Percentiles rank a stretch among this genome's conserved stretches.
Evolutionary conservation across 1,140 invertebrate species (phyloP).

Genomic region (Chrysoperla carnea): DNA sequence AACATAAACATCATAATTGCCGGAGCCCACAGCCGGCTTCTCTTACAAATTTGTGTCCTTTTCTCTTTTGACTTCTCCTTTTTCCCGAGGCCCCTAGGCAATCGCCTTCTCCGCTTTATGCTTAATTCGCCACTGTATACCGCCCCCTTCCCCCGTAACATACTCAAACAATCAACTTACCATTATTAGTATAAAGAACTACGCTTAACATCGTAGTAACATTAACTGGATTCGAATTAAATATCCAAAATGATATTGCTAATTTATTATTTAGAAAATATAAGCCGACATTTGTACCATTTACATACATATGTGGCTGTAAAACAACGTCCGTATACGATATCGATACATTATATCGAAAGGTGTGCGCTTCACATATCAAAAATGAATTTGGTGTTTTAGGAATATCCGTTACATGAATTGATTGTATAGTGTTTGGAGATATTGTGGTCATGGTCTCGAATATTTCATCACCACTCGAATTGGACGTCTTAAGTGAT

Average conservation of each 20-base stretch:
- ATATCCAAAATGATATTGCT: too few relatives aligned
- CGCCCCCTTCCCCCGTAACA: too few relatives aligned
- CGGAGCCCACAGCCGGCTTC: too few relatives aligned
- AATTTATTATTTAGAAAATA: too few relatives aligned
- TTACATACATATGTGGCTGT: conserved; percentile 17
- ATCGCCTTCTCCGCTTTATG: too few relatives aligned
- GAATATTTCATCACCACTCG: neutral
- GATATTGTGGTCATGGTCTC: neutral
- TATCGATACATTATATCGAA: conserved; percentile 37
- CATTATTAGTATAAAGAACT: conserved; percentile 29
- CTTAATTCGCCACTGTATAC: too few relatives aligned
- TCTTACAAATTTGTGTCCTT: too few relatives aligned
- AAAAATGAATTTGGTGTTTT: conserved; percentile 30
- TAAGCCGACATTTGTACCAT: conserved; percentile 45
- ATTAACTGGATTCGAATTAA: conserved; percentile 13
- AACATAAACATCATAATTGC: too few relatives aligned
- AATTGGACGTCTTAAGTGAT: neutral
- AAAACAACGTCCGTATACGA: conserved; percentile 24
- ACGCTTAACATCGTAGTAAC: conserved; percentile 29
- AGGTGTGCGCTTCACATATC: conserved; percentile 46
- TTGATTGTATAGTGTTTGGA: conserved; percentile 9
- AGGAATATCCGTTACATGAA: conserved; percentile 29
- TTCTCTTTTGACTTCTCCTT: too few relatives aligned
- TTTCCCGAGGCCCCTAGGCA: too few relatives aligned
- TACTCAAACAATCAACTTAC: too few relatives aligned